Base-by-base conservation (phyloP, 2,797 vertebrate species). In the Lemur catta region DNA sequence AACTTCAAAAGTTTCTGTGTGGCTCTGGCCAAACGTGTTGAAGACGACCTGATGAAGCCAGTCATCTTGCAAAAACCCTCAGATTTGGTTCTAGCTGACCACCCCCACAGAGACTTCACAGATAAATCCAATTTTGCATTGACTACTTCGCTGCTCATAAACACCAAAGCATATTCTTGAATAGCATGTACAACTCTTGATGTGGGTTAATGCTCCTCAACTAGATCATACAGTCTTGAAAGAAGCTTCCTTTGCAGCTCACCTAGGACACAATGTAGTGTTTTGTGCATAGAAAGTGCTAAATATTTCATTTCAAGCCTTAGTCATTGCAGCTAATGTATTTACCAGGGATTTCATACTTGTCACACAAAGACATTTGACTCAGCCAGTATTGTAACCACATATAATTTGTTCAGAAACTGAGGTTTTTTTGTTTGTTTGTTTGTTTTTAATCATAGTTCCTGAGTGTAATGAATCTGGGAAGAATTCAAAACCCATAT, bases 401-500 rank as follows among this genome's bases (percentile, higher is more conserved):
- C 63, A 84, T 84, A 89, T 61, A 92, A 96, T 96, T 90, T 95
- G 59, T 89, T 93, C 46, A 75, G 55, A 52, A 87, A 17, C 28
- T 48, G 28, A 93, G 38, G 2, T n/a, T 1, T 63, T 33, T 75
- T 14, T 79, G 93, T 96, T 96, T 89, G 28, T 14, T 63, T 33
- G 2, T 28, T 59, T 7, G 33, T 15, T 0, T 94, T 96, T 96
- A 84, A 88, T 93, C 84, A 88, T 93, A 0, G 93, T 98, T 98
- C 87, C 95, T 92, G 95, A 87, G 87, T 43, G 95, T 90, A 97
- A 96, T 85, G 20, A 97, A 98, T 38, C 43, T 78, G 95, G 75
- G 50, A 57, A 82, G 63, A 89, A 86, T 79, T 88, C 69, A 75
- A 93, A 98, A 76, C 20, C 61, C 46, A 8, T 11, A 96, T 93